These are phyloP conservation scores for Sclerodermus sp. DNA, from an alignment of 2,888 invertebrate genomes.

Conservation along the genomic window DNA sequence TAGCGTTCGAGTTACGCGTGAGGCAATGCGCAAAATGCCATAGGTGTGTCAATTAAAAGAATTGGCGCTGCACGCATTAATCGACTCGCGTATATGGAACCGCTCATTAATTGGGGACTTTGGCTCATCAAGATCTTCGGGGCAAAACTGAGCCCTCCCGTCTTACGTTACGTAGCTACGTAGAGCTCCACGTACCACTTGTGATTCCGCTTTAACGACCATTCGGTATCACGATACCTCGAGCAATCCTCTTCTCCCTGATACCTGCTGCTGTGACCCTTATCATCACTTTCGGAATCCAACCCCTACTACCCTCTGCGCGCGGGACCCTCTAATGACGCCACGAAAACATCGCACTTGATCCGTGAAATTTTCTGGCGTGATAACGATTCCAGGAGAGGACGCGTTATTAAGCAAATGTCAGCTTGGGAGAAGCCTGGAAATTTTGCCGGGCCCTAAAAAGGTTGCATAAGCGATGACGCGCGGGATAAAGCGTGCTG, in stretches of 20 bases:
- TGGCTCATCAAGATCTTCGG: constrained; percentile 29
- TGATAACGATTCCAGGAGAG: constrained; percentile 3
- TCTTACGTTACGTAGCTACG: no score
- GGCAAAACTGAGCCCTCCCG: not conserved
- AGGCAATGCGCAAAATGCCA: no score
- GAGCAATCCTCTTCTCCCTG: not conserved
- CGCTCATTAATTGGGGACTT: constrained; percentile 33
- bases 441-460: no score
- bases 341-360: not conserved
- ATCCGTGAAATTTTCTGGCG: not conserved
- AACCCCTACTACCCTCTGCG: not conserved
- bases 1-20: no score
- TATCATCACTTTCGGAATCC: not conserved
- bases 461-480: no score
- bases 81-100: constrained; percentile 4
- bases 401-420: constrained; percentile 2
- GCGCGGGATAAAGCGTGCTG: no score
- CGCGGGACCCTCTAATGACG: not conserved
- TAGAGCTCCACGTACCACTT: no score
- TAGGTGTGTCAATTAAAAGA: no score
- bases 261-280: not conserved
- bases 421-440: no score
- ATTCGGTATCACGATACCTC: no score
- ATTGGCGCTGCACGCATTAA: no score
- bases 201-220: no score